phyloP scores from a whole-genome alignment of 2,113 vertebrate species.

The Cavia porcellus region DNA sequence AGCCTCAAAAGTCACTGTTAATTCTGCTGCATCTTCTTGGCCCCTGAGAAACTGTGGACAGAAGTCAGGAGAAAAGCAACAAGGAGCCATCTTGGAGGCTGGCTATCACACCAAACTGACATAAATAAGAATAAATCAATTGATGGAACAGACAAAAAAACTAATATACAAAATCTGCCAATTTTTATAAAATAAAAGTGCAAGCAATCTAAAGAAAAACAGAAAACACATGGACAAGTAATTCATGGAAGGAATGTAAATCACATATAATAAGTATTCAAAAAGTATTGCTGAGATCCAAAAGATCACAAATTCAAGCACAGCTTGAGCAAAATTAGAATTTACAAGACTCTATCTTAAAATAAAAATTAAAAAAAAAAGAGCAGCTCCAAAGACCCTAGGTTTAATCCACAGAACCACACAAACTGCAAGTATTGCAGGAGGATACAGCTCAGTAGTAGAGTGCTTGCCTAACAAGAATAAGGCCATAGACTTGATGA shows the following conservation, averaged over 20 bases:
- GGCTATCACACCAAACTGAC: neutral
- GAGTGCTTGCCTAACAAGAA: neutral
- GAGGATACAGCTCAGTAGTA: neutral
- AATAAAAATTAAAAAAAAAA: neutral
- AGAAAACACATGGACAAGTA: conserved; percentile 11
- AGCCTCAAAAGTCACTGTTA: conserved; percentile 37
- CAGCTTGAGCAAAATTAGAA: neutral
- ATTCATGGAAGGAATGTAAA: conserved; percentile 44
- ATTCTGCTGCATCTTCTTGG: neutral
- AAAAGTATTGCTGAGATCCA: neutral
- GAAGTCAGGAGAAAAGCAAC: neutral
- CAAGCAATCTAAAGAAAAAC: conserved; percentile 43
- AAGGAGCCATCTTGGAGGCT: neutral
- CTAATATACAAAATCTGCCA: neutral
- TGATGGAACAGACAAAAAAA: conserved; percentile 17
- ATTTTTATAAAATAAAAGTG: conserved; percentile 26
- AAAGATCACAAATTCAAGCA: neutral
- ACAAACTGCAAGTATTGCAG: neutral
- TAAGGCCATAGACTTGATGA: neutral
- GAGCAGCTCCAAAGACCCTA: too few relatives aligned
- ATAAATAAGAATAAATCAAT: neutral
- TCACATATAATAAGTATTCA: neutral
- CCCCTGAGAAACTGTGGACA: neutral
- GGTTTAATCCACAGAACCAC: neutral
- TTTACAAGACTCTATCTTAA: neutral